phyloP scores from a whole-genome alignment of 2,113 vertebrate genomes.

The Phyllostomus discolor region DNA sequence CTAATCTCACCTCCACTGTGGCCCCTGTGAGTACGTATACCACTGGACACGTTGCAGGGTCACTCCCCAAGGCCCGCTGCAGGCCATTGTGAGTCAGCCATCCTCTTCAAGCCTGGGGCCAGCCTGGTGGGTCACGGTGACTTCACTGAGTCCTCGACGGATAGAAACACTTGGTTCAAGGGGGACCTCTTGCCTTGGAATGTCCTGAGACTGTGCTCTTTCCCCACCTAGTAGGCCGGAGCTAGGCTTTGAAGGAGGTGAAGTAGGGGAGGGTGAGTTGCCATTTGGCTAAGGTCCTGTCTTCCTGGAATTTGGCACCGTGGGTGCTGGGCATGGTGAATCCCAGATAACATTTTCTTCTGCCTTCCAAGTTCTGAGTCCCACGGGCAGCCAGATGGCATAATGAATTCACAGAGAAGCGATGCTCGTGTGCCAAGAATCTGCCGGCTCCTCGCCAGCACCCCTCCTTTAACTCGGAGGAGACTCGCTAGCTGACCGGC shows the following conservation, averaged over 20 bases:
- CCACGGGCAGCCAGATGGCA: constrained; percentile 54
- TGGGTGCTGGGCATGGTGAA: constrained; percentile 51
- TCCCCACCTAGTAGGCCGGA: not conserved
- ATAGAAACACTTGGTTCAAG: constrained; percentile 12
- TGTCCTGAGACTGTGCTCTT: constrained; percentile 17
- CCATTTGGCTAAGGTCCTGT: constrained; percentile 57
- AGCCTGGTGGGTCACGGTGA: not conserved
- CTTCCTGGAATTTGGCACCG: constrained; percentile 64
- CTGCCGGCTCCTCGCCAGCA: constrained; percentile 33
- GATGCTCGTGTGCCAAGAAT: constrained; percentile 52
- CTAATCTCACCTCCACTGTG: not conserved
- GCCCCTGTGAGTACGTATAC: not conserved
- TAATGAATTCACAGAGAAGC: constrained; percentile 62
- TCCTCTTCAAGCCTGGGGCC: not conserved
- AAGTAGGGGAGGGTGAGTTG: constrained; percentile 45
- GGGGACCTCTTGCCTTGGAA: not conserved
- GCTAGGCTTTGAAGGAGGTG: constrained; percentile 47
- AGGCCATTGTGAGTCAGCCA: not conserved
- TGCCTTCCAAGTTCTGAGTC: constrained; percentile 55
- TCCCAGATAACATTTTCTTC: constrained; percentile 67
- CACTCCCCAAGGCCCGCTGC: not conserved
- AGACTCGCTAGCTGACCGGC: not conserved
- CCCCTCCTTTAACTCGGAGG: constrained; percentile 56
- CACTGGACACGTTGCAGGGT: not conserved
- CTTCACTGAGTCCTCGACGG: not conserved